A percentile compares a stretch with the other conserved stretches of the same genome.
phyloP scores from a whole-genome alignment of 2,888 invertebrate species.

The Syritta pipiens region DNA sequence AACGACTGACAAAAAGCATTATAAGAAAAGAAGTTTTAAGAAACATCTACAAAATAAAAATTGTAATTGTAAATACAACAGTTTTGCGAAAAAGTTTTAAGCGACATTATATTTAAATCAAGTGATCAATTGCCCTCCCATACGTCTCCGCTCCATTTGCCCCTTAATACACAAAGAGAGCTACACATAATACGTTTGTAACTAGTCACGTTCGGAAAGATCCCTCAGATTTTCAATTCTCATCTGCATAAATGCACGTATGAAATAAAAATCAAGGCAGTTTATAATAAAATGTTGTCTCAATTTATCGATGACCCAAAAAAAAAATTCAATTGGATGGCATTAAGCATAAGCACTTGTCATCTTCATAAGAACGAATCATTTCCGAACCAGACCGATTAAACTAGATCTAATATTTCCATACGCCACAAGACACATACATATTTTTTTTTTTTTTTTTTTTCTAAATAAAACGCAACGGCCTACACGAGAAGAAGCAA shows the following conservation, averaged over 20 bases:
- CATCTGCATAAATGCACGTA: slow-evolving; percentile 50
- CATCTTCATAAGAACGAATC: not conserved
- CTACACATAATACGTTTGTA: too few relatives aligned
- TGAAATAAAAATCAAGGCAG: slow-evolving; percentile 45
- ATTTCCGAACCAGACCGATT: slow-evolving; percentile 42
- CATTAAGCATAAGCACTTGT: too few relatives aligned
- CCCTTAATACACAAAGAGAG: too few relatives aligned
- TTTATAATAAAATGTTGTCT: too few relatives aligned
- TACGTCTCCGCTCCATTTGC: too few relatives aligned
- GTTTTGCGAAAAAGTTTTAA: slow-evolving; percentile 37
- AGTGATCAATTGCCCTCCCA: slow-evolving; percentile 5
- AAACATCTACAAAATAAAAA: not conserved
- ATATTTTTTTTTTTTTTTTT: too few relatives aligned
- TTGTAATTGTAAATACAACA: not conserved
- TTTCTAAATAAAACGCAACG: too few relatives aligned
- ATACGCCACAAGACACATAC: slow-evolving; percentile 27
- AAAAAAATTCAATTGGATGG: too few relatives aligned
- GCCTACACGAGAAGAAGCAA: slow-evolving; percentile 65
- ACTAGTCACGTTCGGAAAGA: slow-evolving; percentile 56
- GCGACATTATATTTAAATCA: slow-evolving; percentile 23
- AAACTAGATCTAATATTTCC: slow-evolving; percentile 36
- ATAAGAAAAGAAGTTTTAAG: not conserved
- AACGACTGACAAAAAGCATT: too few relatives aligned
- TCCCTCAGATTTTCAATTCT: slow-evolving; percentile 10
- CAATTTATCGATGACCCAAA: too few relatives aligned